These are phyloP conservation scores for Leucophenga varia DNA, from an alignment of 1,140 invertebrate species.

Conservation along the genomic window DNA sequence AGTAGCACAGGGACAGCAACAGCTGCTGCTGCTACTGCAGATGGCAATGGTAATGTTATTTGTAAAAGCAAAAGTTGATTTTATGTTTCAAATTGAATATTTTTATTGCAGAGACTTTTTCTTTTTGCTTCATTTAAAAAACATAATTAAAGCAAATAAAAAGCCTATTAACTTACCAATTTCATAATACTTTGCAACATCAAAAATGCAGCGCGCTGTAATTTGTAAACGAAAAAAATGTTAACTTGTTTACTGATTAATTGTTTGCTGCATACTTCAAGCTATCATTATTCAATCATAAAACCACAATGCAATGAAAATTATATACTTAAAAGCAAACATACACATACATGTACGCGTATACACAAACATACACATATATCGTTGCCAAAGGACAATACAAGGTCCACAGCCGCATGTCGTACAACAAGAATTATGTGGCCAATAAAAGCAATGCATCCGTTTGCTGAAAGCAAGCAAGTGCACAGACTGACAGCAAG, in stretches of 20 bases:
- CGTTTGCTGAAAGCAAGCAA: conserved; percentile 14
- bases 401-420: conserved; percentile 23
- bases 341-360: not conserved
- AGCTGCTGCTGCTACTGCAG: conserved; percentile 33
- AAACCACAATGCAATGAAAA: conserved; percentile 49
- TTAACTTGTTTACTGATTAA: too few relatives aligned
- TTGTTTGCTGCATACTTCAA: too few relatives aligned
- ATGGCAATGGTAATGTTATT: conserved; percentile 2
- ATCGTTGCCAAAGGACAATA: conserved; percentile 6
- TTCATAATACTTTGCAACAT: conserved; percentile 30
- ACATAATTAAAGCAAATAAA: not conserved
- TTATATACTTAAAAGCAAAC: conserved; percentile 24
- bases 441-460: conserved; percentile 36
- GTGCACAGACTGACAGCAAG: not conserved
- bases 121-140: conserved; percentile 2
- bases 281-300: too few relatives aligned
- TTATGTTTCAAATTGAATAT: conserved; percentile 21
- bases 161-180: conserved; percentile 12
- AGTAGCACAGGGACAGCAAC: conserved; percentile 30
- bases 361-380: conserved; percentile 2
- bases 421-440: conserved; percentile 40
- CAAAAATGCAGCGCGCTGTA: conserved; percentile 48
- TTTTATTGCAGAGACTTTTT: conserved; percentile 8
- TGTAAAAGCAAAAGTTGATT: not conserved
- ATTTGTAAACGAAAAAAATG: conserved; percentile 45